Percentiles rank a stretch among this genome's conserved stretches.
Conservation (phyloP, 2,797 vertebrate genomes). For the Mycteria americana region DNA sequence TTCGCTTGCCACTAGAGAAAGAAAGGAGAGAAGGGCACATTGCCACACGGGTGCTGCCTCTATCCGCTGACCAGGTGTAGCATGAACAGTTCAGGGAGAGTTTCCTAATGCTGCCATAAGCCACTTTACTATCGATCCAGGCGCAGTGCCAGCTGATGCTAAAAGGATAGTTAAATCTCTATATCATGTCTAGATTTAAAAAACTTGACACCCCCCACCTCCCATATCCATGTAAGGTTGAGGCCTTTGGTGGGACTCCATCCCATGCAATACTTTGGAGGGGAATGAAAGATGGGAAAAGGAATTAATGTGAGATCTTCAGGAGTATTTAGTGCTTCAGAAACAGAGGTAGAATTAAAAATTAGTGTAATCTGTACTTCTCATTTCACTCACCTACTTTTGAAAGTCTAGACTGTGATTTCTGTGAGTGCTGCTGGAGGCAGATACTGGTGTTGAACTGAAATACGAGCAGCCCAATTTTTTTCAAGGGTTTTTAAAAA, state of each 20-base stretch:
- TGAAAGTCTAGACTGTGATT: neutral
- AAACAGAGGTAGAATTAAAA: neutral
- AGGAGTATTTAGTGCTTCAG: neutral
- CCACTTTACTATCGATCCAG: neutral
- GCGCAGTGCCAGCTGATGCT: neutral
- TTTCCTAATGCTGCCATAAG: neutral
- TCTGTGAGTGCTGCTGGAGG: neutral
- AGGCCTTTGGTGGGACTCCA: neutral
- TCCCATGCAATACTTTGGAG: neutral
- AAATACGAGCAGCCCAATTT: neutral
- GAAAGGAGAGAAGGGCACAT: neutral
- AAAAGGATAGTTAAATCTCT: neutral
- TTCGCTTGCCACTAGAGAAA: neutral
- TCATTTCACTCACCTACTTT: neutral
- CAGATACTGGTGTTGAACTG: neutral
- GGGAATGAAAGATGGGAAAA: neutral
- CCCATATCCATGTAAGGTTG: neutral
- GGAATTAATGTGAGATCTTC: neutral
- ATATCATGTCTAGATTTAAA: neutral
- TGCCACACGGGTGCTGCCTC: fast-evolving
- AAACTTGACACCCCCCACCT: neutral
- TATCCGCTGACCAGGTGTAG: neutral
- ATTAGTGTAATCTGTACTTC: neutral
- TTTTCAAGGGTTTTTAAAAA: neutral
- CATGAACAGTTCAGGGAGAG: neutral